Evolutionary conservation across 2,888 invertebrate species (phyloP).

Genomic region (Fabriciana adippe): DNA sequence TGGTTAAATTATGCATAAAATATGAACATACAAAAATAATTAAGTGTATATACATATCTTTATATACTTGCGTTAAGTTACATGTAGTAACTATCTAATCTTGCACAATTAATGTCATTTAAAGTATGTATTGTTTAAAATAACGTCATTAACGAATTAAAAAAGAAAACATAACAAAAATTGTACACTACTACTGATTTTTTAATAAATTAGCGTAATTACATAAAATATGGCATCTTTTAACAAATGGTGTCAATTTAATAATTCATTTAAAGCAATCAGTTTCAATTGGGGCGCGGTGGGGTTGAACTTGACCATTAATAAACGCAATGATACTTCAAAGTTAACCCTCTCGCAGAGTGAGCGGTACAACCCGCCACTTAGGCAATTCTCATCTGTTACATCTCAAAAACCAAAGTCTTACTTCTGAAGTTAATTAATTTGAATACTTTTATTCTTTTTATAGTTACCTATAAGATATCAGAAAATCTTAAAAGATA

Average conservation of each 20-base stretch:
- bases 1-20: too few relatives aligned
- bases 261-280: constrained; percentile 77
- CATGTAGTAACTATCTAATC: too few relatives aligned
- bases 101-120: too few relatives aligned
- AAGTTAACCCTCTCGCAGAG: constrained; percentile 74
- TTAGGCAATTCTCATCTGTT: constrained; percentile 46
- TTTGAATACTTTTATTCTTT: constrained; percentile 5
- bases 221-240: constrained; percentile 24
- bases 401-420: constrained; percentile 25
- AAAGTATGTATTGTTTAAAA: too few relatives aligned
- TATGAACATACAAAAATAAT: too few relatives aligned
- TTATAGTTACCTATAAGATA: too few relatives aligned
- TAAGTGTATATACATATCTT: too few relatives aligned
- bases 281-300: constrained; percentile 63
- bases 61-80: too few relatives aligned
- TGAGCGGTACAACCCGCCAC: constrained; percentile 64
- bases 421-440: constrained; percentile 9
- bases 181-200: neutral
- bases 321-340: constrained; percentile 82
- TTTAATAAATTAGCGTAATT: constrained; percentile 5
- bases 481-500: too few relatives aligned
- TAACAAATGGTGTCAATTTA: constrained; percentile 73
- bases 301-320: constrained; percentile 77
- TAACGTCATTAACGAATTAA: too few relatives aligned
- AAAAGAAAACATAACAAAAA: too few relatives aligned